Conservation (phyloP, 2,113 vertebrate species). For the Muscicapa adusta region DNA sequence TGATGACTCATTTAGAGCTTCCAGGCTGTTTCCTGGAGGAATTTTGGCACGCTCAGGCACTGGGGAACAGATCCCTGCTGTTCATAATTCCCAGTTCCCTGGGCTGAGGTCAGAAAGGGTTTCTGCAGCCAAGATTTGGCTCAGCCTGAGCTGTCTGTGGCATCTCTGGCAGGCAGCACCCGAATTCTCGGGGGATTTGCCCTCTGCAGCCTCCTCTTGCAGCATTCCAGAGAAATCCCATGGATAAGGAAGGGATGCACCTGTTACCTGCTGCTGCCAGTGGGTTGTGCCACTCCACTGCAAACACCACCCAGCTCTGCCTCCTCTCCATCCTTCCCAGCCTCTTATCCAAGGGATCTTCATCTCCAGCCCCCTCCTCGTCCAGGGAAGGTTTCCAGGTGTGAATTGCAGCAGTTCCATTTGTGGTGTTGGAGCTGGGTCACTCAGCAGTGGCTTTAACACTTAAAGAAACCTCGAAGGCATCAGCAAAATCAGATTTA, state of each 20-base stretch:
- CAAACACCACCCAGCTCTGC: not conserved
- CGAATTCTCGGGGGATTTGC: accelerated
- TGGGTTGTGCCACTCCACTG: slow-evolving; percentile 42
- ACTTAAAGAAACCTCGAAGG: not conserved
- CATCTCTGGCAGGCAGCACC: not conserved
- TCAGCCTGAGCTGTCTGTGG: not conserved
- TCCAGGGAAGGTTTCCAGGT: accelerated
- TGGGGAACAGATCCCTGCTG: accelerated
- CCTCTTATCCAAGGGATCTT: not conserved
- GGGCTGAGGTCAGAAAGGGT: not conserved
- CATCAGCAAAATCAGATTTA: not conserved
- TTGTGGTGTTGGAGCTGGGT: not conserved
- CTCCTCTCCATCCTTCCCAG: not conserved
- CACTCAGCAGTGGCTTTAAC: not conserved
- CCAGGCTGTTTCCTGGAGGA: not conserved
- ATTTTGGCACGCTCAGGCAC: not conserved
- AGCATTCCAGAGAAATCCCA: accelerated
- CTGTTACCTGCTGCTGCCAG: slow-evolving; percentile 38
- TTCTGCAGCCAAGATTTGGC: not conserved
- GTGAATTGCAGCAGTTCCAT: accelerated
- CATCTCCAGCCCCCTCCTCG: accelerated
- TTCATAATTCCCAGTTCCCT: accelerated
- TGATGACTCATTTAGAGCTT: not conserved
- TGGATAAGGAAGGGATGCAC: not conserved
- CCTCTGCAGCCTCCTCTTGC: not conserved